phyloP scores from a whole-genome alignment of 2,797 vertebrate genomes.

The Sebastolobus alascanus region DNA sequence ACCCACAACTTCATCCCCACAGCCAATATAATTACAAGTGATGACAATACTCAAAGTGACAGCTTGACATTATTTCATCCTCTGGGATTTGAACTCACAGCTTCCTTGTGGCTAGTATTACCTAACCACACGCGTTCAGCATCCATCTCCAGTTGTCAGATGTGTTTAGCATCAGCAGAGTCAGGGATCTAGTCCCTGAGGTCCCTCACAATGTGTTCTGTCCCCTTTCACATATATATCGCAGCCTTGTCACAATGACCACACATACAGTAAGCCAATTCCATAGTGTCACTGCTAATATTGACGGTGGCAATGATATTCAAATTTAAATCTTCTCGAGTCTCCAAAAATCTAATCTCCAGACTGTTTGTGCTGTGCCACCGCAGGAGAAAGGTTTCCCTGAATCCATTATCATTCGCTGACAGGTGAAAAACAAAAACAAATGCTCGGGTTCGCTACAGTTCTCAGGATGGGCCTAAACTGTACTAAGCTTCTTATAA shows the following conservation, averaged over 20 bases:
- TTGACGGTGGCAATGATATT: neutral
- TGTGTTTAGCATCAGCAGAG: conserved; percentile 50
- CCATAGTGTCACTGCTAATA: neutral
- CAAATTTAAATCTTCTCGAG: neutral
- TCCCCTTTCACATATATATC: conserved; percentile 8
- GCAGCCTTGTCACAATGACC: conserved; percentile 46
- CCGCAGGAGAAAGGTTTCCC: neutral
- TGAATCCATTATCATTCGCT: conserved; percentile 3
- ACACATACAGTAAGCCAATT: neutral
- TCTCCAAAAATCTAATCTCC: neutral
- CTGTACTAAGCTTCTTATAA: neutral
- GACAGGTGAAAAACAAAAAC: neutral
- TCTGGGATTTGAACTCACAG: conserved; percentile 52
- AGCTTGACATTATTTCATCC: conserved; percentile 62
- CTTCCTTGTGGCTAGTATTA: conserved; percentile 61
- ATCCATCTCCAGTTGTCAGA: conserved; percentile 67
- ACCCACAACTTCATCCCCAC: conserved; percentile 14
- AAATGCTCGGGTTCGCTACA: neutral
- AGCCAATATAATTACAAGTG: conserved; percentile 43
- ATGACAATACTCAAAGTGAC: conserved; percentile 63
- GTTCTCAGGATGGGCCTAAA: neutral
- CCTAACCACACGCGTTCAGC: conserved; percentile 61
- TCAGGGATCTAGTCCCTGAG: conserved; percentile 47
- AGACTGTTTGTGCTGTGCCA: neutral
- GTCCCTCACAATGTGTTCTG: conserved; percentile 37